These are phyloP conservation scores for Zaprionus ornatus DNA, from an alignment of 1,140 invertebrate species.

Conservation along the genomic window DNA sequence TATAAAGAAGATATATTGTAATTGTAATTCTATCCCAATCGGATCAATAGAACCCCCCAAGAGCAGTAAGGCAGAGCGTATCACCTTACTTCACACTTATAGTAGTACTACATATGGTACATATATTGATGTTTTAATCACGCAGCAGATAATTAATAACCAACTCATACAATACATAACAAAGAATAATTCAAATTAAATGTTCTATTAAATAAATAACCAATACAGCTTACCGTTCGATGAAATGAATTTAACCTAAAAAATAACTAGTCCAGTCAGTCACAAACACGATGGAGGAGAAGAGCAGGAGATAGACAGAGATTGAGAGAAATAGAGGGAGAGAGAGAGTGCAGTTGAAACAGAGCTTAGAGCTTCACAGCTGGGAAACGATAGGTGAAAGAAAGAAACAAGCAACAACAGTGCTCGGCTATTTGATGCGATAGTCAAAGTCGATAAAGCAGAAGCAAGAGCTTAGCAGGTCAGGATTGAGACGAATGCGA, in stretches of 20 bases:
- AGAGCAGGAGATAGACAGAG: background rate
- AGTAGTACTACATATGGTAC: background rate
- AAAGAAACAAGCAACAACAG: background rate
- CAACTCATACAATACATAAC: background rate
- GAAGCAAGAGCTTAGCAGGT: background rate
- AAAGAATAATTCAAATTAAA: too few relatives aligned
- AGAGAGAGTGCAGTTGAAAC: background rate
- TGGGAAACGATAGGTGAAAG: background rate
- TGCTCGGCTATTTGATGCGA: background rate
- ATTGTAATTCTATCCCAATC: background rate
- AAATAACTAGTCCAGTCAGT: background rate
- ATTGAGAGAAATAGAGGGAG: background rate
- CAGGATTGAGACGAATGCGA: background rate
- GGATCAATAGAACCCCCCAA: background rate
- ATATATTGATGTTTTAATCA: background rate
- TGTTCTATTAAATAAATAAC: background rate
- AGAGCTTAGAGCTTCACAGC: background rate
- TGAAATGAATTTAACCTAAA: conserved; percentile 7
- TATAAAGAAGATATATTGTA: background rate
- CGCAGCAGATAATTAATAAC: background rate
- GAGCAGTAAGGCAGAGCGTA: too few relatives aligned
- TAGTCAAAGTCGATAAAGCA: background rate
- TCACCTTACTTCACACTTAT: background rate
- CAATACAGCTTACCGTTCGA: background rate
- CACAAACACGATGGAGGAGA: background rate